Conservation (phyloP, 1,140 invertebrate genomes). For the Notospermus geniculatus region DNA sequence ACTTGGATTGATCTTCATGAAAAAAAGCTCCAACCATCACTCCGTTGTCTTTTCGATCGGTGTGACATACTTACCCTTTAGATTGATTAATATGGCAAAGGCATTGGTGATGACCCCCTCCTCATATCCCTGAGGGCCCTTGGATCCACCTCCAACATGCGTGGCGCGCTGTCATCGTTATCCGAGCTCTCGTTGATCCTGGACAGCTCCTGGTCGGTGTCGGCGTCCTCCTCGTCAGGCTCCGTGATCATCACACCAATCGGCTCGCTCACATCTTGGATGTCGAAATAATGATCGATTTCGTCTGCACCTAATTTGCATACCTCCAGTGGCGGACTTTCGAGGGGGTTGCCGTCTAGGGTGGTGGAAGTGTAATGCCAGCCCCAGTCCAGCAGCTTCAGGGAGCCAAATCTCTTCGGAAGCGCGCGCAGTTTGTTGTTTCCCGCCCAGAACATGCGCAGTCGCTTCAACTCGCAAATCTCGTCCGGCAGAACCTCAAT, state of each 20-base stretch:
- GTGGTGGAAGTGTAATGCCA: conserved; percentile 42
- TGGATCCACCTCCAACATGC: conserved; percentile 12
- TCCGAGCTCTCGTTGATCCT: neutral
- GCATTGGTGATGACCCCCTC: neutral
- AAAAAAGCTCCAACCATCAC: too few relatives aligned
- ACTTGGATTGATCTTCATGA: too few relatives aligned
- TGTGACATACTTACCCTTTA: neutral
- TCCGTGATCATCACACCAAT: neutral
- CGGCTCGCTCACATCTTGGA: neutral
- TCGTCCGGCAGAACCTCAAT: conserved; percentile 46
- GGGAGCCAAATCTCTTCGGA: conserved; percentile 45
- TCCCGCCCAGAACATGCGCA: conserved; percentile 53
- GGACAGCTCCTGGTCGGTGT: neutral
- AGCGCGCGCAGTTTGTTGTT: conserved; percentile 46
- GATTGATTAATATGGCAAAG: neutral
- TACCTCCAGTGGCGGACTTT: conserved; percentile 50
- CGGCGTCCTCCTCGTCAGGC: conserved; percentile 10
- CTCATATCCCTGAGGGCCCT: neutral
- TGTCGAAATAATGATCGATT: conserved; percentile 28
- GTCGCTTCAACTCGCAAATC: conserved; percentile 41
- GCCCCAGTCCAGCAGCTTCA: conserved; percentile 52
- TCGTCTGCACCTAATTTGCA: conserved; percentile 43
- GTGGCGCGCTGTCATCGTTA: conserved; percentile 13
- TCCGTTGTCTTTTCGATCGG: too few relatives aligned
- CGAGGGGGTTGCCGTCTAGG: conserved; percentile 51